Evolutionary conservation across 2,888 invertebrate species (phyloP), one percentile per base, ranked within the genome.

Genomic region (Drosophila neutralis): DNA sequence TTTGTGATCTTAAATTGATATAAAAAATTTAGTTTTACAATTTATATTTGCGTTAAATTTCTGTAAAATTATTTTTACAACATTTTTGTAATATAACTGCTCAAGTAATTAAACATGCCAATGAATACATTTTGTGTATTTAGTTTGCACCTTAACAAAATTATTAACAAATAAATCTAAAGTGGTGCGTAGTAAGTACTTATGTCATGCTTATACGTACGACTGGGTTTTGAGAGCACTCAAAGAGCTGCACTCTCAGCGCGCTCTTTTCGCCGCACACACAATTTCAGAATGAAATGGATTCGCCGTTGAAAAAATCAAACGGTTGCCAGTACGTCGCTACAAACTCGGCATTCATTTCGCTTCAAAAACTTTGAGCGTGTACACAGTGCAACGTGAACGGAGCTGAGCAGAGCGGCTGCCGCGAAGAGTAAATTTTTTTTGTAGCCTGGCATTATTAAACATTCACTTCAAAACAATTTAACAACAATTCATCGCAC

Each of bases 291-390:
- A 87, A 89, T 90, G 85, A 89, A 89, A 82, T 65, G 60, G 76
- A 79, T 88, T 87, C 80, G 80, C 90, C 85, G 88, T 72, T 66
- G 78, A 79, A 72, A 63, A 68, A 81, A 72, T 27, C 68, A 63
- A 79, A 64, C 79, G 78, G 69, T 78, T 83, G 75, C 66, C 81
- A 78, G 82, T 64, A 66, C 73, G 67, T 84, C 67, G 80, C 79
- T 24, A 59, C 68, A 56, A 80, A 80, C 74, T 80, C 74, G 72
- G 82, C 78, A 83, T 87, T 90, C 91, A 91, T 89, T 91, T 91
- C 90, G 88, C 90, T 90, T 90, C 77, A 88, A 89, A 90, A 90
- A 83, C 83, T 80, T 80, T 84, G 83, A 79, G 83, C 75, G 83
- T 74, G 74, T 80, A 76, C 83, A 79, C 72, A 83, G 82, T 85